Conservation (phyloP, 2,113 vertebrate species). For the Menidia beryllina region DNA sequence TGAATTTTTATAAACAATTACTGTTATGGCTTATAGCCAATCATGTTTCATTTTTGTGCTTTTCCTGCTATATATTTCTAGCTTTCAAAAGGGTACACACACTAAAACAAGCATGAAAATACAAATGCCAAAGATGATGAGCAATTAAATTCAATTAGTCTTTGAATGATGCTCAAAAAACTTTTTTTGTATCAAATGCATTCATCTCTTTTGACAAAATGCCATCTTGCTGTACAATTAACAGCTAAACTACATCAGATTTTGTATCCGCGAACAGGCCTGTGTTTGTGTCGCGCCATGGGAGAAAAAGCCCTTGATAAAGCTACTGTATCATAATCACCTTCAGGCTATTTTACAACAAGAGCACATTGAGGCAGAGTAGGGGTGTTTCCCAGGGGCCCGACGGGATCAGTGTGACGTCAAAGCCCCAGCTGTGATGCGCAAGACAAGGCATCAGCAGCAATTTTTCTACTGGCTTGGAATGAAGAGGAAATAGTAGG, state of each 20-base stretch:
- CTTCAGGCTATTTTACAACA: slow-evolving; percentile 65
- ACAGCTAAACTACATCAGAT: slow-evolving; percentile 39
- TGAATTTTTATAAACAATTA: not conserved
- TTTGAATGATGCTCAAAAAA: slow-evolving; percentile 45
- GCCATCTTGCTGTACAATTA: slow-evolving; percentile 27
- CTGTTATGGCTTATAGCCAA: no score
- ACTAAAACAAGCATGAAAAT: not conserved
- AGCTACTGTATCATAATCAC: slow-evolving; percentile 41
- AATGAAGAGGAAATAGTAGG: slow-evolving; percentile 9
- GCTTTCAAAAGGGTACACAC: not conserved
- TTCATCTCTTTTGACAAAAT: slow-evolving; percentile 28
- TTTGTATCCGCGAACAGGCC: slow-evolving; percentile 36
- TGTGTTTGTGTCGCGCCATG: slow-evolving; percentile 37
- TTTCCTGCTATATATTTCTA: no score
- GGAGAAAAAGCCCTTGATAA: slow-evolving; percentile 32
- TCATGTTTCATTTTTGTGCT: not conserved
- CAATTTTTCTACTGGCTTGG: slow-evolving; percentile 24
- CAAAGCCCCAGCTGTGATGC: slow-evolving; percentile 25
- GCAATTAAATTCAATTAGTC: slow-evolving; percentile 8
- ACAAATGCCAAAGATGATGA: slow-evolving; percentile 7
- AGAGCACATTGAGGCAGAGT: slow-evolving; percentile 49
- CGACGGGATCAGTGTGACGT: slow-evolving; percentile 38
- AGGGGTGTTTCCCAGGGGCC: slow-evolving; percentile 23
- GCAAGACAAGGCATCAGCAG: slow-evolving; percentile 21
- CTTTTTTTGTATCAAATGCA: slow-evolving; percentile 41